Conservation (phyloP, 2,113 vertebrate species). For the Aegithalos caudatus region DNA sequence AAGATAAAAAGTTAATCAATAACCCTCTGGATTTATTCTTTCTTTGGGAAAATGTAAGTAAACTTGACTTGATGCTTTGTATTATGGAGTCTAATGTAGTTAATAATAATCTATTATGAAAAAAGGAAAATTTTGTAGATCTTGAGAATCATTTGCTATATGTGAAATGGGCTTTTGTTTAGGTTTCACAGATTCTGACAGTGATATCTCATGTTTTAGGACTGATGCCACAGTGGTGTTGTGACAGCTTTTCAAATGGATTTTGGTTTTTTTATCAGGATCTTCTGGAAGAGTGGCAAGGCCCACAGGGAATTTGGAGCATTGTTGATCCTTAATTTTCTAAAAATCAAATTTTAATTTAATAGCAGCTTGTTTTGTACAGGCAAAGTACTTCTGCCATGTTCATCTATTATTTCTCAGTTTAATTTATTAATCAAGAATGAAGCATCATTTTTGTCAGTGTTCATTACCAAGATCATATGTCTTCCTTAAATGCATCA, state of each 20-base stretch:
- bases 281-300: not conserved
- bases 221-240: not conserved
- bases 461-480: not conserved
- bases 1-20: not conserved
- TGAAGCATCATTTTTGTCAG: not conserved
- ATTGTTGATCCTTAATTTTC: not conserved
- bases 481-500: not conserved
- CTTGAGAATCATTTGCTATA: not conserved
- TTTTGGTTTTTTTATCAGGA: not conserved
- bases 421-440: constrained; percentile 5
- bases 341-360: not conserved
- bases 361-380: not conserved
- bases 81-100: not conserved
- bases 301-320: not conserved
- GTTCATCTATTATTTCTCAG: not conserved
- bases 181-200: not conserved
- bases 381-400: not conserved
- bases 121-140: not conserved
- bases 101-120: not conserved
- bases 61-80: not conserved
- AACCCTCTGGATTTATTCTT: not conserved
- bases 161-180: not conserved
- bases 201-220: not conserved
- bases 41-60: not conserved
- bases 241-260: not conserved